A percentile compares a stretch with the other conserved stretches of the same genome.
phyloP scores from a whole-genome alignment of 2,888 invertebrate species.

The Drosophila robusta region DNA sequence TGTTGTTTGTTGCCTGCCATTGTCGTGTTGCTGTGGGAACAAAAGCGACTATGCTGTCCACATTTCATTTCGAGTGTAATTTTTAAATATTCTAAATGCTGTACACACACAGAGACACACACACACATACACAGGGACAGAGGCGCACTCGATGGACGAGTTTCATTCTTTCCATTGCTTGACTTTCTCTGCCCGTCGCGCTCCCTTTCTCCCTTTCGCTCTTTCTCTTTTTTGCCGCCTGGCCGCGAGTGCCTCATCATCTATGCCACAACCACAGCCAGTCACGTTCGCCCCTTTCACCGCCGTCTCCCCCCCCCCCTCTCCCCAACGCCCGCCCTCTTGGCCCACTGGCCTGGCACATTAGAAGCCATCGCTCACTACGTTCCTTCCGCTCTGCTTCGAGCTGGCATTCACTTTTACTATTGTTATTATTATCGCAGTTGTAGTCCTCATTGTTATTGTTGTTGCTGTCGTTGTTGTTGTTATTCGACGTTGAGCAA shows the following conservation, averaged over 20 bases:
- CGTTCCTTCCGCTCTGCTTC: conserved; percentile 62
- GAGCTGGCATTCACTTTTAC: conserved; percentile 66
- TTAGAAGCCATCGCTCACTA: conserved; percentile 59
- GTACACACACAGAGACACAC: conserved; percentile 6
- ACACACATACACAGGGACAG: no score
- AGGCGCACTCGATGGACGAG: conserved; percentile 3
- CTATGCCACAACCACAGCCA: conserved; percentile 40
- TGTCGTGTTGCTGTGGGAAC: conserved; percentile 31
- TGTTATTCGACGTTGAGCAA: conserved; percentile 61
- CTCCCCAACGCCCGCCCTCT: not conserved
- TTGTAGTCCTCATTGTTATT: conserved; percentile 61
- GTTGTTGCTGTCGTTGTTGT: conserved; percentile 37
- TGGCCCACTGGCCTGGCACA: conserved; percentile 27
- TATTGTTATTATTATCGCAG: conserved; percentile 77
- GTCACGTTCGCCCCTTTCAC: conserved; percentile 22
- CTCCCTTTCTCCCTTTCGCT: not conserved
- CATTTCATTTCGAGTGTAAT: conserved; percentile 54
- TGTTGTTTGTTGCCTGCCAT: conserved; percentile 33
- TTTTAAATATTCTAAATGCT: conserved; percentile 54
- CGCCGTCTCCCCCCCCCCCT: not conserved
- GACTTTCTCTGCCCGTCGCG: conserved; percentile 6
- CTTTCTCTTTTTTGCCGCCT: conserved; percentile 20
- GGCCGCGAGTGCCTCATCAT: conserved; percentile 37
- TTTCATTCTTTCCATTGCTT: conserved; percentile 17
- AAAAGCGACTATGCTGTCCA: conserved; percentile 30